Evolutionary conservation across 1,140 invertebrate species (phyloP).

Genomic region (Penaeus indicus): DNA sequence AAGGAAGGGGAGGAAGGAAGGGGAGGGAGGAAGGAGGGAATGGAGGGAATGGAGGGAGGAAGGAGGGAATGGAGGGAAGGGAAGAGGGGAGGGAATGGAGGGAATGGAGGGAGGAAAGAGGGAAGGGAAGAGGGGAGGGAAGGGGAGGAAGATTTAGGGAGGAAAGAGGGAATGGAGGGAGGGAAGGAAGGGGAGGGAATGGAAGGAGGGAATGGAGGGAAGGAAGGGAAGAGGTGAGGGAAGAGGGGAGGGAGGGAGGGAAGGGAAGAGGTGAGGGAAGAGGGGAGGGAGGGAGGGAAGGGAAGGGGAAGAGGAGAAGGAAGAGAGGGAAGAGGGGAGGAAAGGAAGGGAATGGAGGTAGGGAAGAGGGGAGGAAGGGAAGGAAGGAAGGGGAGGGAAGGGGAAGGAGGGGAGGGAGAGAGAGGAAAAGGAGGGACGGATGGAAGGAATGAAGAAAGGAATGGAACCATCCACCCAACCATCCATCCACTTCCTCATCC

Average conservation of each 20-base stretch:
- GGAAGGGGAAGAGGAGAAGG: not conserved
- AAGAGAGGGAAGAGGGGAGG: not conserved
- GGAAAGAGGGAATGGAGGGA: not conserved
- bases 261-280: not conserved
- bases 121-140: too few species aligned
- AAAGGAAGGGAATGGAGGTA: not conserved
- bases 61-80: not conserved
- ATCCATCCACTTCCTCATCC: too few species aligned
- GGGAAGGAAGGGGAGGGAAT: not conserved
- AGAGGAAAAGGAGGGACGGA: too few species aligned
- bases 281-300: not conserved
- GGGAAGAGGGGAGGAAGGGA: too few species aligned
- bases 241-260: not conserved
- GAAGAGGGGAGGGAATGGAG: not conserved
- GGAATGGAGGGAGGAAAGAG: not conserved
- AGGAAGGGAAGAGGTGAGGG: not conserved
- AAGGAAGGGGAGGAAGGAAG: too few species aligned
- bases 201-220: not conserved
- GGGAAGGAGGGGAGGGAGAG: too few species aligned
- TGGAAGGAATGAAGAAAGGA: too few species aligned
- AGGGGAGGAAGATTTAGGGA: too few species aligned
- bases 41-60: not conserved
- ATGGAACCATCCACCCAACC: too few species aligned
- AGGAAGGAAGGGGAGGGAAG: too few species aligned
- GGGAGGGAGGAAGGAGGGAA: slow-evolving; percentile 9